Percentiles rank a stretch among this genome's conserved stretches.
Conservation (phyloP, 2,888 invertebrate species). For the Hartigia nigra region DNA sequence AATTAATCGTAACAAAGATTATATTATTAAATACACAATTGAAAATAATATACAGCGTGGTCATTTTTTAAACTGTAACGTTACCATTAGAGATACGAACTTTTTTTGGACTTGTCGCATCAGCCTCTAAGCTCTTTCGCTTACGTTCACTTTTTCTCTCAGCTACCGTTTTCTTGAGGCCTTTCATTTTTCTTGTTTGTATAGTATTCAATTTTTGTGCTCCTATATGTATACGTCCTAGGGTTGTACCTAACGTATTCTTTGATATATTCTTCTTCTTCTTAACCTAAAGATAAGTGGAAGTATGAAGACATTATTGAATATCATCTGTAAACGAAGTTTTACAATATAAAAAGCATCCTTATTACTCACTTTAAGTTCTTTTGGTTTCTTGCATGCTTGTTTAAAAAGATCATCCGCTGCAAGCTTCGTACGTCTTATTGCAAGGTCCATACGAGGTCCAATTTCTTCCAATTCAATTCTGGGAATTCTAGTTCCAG, state of each 20-base stretch:
- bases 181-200: conserved; percentile 93
- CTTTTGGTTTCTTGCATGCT: conserved; percentile 83
- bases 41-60: neutral
- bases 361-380: conserved; percentile 70
- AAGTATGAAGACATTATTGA: neutral
- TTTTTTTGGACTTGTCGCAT: conserved; percentile 43
- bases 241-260: conserved; percentile 88
- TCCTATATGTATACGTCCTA: conserved; percentile 94
- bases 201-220: conserved; percentile 86
- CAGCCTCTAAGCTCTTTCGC: conserved; percentile 67
- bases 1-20: neutral
- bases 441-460: conserved; percentile 87
- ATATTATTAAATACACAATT: neutral
- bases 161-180: conserved; percentile 79
- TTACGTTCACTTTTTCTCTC: conserved; percentile 74
- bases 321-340: neutral
- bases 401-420: conserved; percentile 89
- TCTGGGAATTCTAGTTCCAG: conserved; percentile 87
- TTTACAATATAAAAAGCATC: neutral
- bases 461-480: conserved; percentile 95
- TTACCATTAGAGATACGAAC: neutral
- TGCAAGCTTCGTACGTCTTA: conserved; percentile 89
- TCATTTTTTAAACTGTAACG: neutral
- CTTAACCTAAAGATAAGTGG: conserved; percentile 68
- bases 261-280: conserved; percentile 92